A percentile compares a stretch with the other conserved stretches of the same genome.
Conservation (phyloP, 1,140 invertebrate genomes). For the Mamestra configurata region DNA sequence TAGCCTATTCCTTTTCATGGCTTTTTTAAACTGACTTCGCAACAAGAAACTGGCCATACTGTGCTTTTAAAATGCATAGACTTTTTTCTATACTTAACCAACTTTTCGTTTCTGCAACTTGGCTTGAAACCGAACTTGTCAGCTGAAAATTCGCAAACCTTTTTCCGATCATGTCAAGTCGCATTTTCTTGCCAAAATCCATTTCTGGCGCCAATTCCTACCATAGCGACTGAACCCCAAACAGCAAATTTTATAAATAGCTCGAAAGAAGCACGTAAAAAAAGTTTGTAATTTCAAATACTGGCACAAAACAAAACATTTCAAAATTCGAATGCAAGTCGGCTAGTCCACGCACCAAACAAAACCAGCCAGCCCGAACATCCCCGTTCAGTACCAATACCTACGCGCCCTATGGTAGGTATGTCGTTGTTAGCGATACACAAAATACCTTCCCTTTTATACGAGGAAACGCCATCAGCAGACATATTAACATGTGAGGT, state of each 20-base stretch:
- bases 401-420: neutral
- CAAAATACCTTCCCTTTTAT: slow-evolving; percentile 48
- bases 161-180: slow-evolving; percentile 13
- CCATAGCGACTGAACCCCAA: neutral
- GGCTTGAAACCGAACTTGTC: slow-evolving; percentile 13
- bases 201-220: neutral
- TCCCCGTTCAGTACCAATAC: neutral
- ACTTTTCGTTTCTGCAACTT: neutral
- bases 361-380: neutral
- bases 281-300: neutral
- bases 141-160: slow-evolving; percentile 21
- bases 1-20: neutral
- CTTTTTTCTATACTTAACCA: neutral
- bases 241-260: neutral
- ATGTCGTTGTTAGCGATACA: slow-evolving; percentile 41
- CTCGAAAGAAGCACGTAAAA: neutral
- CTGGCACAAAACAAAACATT: slow-evolving; percentile 18
- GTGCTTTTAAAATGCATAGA: neutral
- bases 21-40: neutral
- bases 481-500: slow-evolving; percentile 68
- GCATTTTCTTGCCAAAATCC: slow-evolving; percentile 25
- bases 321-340: slow-evolving; percentile 8
- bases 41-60: neutral
- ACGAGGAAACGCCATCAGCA: slow-evolving; percentile 45
- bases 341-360: neutral